Conservation (phyloP, 2,113 vertebrate genomes). For the Sinocyclocheilus anophthalmus region DNA sequence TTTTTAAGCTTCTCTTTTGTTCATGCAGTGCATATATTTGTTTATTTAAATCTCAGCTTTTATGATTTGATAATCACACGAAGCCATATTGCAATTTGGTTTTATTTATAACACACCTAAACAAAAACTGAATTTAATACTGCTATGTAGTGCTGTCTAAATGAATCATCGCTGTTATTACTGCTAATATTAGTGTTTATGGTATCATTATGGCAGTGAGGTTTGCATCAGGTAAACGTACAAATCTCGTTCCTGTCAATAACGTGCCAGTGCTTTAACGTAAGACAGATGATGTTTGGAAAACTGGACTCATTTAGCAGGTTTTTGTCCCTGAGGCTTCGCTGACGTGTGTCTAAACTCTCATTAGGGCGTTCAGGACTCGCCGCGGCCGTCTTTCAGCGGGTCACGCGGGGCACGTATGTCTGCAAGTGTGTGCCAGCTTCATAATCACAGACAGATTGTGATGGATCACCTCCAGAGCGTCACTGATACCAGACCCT, state of each 20-base stretch:
- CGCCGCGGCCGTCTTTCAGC: background rate
- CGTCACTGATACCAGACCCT: background rate
- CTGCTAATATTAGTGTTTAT: background rate
- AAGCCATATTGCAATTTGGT: background rate
- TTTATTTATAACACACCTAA: background rate
- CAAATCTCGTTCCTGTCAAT: background rate
- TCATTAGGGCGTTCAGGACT: background rate
- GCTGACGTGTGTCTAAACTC: background rate
- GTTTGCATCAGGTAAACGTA: background rate
- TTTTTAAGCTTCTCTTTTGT: background rate
- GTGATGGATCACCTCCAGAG: slow-evolving; percentile 18
- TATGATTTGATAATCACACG: background rate
- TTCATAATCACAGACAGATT: slow-evolving; percentile 35
- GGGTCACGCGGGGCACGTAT: background rate
- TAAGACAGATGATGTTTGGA: background rate
- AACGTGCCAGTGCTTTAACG: background rate
- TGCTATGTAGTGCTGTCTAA: background rate
- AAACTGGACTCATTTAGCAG: background rate
- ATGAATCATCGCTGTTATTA: background rate
- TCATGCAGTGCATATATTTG: background rate
- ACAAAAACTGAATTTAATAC: background rate
- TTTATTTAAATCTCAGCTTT: background rate
- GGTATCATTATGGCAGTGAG: background rate
- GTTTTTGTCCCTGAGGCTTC: background rate
- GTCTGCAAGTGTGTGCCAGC: background rate